phyloP scores from a whole-genome alignment of 2,797 vertebrate genomes.

The Amazonetta brasiliensis region DNA sequence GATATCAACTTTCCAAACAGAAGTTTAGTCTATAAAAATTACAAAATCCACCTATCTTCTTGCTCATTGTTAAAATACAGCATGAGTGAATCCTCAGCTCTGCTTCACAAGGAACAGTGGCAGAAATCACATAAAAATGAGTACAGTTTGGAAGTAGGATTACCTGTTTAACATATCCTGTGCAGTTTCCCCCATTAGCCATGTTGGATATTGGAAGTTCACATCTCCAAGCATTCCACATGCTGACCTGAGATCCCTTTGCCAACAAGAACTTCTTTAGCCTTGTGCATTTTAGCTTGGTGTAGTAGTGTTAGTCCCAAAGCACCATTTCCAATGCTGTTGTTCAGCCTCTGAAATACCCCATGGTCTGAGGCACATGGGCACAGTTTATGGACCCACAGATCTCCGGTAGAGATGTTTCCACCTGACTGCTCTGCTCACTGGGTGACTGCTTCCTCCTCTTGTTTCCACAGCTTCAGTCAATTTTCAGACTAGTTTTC shows the following conservation, averaged over 20 bases:
- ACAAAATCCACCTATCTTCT: neutral
- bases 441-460: neutral
- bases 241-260: neutral
- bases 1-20: neutral
- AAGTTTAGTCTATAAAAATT: neutral
- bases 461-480: neutral
- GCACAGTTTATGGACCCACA: neutral
- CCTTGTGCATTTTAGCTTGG: neutral
- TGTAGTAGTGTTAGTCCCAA: neutral
- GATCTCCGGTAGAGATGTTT: neutral
- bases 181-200: neutral
- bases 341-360: neutral
- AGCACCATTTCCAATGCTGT: neutral
- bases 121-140: neutral
- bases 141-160: neutral
- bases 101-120: neutral
- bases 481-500: neutral
- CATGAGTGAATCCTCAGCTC: neutral
- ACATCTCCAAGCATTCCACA: neutral
- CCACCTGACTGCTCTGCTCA: neutral
- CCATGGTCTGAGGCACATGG: too few relatives aligned
- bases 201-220: neutral
- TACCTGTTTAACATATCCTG: neutral
- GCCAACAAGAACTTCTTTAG: neutral
- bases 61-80: neutral